Evolutionary conservation across 2,797 vertebrate species (phyloP).

Genomic region (Ataeniobius toweri): DNA sequence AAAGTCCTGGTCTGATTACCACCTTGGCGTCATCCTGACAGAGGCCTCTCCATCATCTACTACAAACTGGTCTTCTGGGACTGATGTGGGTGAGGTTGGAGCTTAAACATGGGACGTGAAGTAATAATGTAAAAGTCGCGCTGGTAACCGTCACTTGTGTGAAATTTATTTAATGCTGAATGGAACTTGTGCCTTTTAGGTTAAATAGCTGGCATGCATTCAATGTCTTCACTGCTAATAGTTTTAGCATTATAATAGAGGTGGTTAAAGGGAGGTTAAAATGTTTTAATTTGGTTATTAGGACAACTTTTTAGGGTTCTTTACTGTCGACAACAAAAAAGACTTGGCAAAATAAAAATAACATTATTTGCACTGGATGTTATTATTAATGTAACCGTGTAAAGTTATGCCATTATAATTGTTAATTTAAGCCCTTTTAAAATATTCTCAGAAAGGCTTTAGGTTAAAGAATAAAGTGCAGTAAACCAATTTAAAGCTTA

Average conservation of each 20-base stretch:
- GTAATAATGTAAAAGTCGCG: conserved; percentile 1
- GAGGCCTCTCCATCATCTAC: conserved; percentile 16
- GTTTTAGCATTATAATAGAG: neutral
- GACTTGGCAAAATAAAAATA: neutral
- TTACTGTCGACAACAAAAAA: neutral
- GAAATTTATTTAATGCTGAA: neutral
- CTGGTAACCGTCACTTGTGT: neutral
- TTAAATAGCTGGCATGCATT: too few species aligned
- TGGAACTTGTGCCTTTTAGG: neutral
- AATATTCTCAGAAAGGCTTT: neutral
- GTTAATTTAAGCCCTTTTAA: neutral
- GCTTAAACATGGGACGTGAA: neutral
- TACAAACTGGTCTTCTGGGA: conserved; percentile 2
- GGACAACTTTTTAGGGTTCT: neutral
- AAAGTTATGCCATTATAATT: neutral
- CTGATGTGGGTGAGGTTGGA: neutral
- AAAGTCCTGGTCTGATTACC: conserved; percentile 8
- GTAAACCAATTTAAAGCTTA: too few species aligned
- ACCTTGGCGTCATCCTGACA: conserved; percentile 28
- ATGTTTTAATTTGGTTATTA: neutral
- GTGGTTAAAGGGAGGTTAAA: neutral
- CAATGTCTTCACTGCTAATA: too few species aligned
- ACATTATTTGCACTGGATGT: too few species aligned
- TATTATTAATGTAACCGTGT: too few species aligned
- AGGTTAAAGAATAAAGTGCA: neutral